Base-by-base conservation (phyloP, 2,113 vertebrate species). In the Catagonus wagneri region DNA sequence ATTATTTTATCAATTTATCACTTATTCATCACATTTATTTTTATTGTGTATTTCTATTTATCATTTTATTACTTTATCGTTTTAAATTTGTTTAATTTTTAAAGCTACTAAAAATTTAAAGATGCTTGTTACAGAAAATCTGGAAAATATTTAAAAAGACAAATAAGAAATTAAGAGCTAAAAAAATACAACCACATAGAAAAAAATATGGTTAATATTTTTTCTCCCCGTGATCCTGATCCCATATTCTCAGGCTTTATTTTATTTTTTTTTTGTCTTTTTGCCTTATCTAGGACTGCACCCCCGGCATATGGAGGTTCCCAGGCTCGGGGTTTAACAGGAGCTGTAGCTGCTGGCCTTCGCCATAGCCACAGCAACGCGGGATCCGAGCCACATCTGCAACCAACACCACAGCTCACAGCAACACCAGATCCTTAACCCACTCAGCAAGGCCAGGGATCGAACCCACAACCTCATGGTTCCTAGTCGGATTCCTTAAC, bases 151-250 rank as follows among this genome's bases (percentile, higher is more conserved):
- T 66, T 44, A 60, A 78, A 93, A 83, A 10, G 23, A 83, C 25
- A 83, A 89, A 78, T 29, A 71, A 86, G 19, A 95, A 92, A 63
- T 90, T 63, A n/a, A 68, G 94, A 94, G 69, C 75, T 83, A 71
- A 97, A 94, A 86, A 84, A 88, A 81, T 29, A 81, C 1, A 54
- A 75, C 22, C 66, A 74, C 20, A 56, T 7, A 69, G 36, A 56
- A n/a, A 74, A 84, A 89, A 94, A 68, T 68, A 2, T 32, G 16
- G 85, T 39, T 84, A 83, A 72, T 13, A 7, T 7, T 83, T 54
- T 93, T 83, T 65, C 16, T 84, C 20, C 36, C 9, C 5, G 7
- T 84, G 15, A 65, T 88, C 65, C 68, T 39, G 44, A 63, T 56
- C 13, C 66, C 88, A 76, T 65, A 23, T 9, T 71, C 6, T 66